phyloP scores from a whole-genome alignment of 1,140 invertebrate genomes.

The Pseudomyrmex flavicornis region DNA sequence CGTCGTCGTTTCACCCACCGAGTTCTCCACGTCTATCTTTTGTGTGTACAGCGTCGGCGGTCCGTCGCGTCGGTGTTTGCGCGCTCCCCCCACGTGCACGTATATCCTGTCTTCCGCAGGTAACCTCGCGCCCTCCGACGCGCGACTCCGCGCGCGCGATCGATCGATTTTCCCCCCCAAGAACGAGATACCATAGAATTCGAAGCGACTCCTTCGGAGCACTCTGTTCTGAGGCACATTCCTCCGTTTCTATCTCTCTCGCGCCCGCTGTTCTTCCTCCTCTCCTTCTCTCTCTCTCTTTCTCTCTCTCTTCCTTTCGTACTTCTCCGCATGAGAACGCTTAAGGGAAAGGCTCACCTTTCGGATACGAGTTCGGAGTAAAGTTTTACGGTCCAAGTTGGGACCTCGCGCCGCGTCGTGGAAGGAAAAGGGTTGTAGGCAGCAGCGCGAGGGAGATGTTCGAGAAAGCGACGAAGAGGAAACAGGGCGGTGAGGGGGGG shows the following conservation, averaged over 20 bases:
- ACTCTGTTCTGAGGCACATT: slow-evolving; percentile 48
- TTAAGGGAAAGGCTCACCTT: slow-evolving; percentile 69
- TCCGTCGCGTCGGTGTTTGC: slow-evolving; percentile 45
- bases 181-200: slow-evolving; percentile 65
- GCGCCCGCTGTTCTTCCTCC: too few relatives aligned
- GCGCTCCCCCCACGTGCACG: background rate
- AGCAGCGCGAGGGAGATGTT: slow-evolving; percentile 45
- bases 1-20: slow-evolving; percentile 38
- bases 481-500: slow-evolving; percentile 9
- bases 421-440: slow-evolving; percentile 27
- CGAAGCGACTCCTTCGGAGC: slow-evolving; percentile 54
- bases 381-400: slow-evolving; percentile 79
- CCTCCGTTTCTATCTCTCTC: background rate
- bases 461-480: background rate
- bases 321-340: slow-evolving; percentile 46
- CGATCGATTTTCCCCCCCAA: slow-evolving; percentile 64
- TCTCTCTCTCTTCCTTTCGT: background rate
- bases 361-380: slow-evolving; percentile 66
- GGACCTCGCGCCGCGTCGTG: slow-evolving; percentile 41
- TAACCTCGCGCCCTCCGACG: slow-evolving; percentile 40
- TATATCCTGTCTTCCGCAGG: slow-evolving; percentile 56
- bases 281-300: background rate
- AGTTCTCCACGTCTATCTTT: slow-evolving; percentile 43
- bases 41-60: slow-evolving; percentile 26
- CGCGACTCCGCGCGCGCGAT: slow-evolving; percentile 40